These are phyloP conservation scores for Ooceraea biroi DNA, from an alignment of 1,140 invertebrate species.

Conservation along the genomic window DNA sequence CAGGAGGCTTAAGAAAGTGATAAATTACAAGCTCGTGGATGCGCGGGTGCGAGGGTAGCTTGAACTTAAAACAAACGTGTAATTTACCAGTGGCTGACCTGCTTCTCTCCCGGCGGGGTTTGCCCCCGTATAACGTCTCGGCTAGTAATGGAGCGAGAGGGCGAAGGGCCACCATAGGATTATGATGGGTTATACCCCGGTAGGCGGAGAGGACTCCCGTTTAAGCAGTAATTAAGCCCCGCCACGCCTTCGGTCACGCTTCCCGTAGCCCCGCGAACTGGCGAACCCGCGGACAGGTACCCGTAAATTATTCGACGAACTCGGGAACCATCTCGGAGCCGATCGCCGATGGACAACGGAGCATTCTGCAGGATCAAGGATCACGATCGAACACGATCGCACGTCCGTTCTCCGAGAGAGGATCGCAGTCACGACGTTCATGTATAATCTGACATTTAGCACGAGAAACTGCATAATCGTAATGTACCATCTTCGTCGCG, in stretches of 20 bases:
- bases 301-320: constrained; percentile 34
- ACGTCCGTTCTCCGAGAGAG: too few relatives aligned
- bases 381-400: too few relatives aligned
- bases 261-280: constrained; percentile 61
- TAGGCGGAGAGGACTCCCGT: constrained; percentile 85
- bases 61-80: constrained; percentile 83
- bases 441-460: too few relatives aligned
- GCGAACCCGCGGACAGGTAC: constrained; percentile 10
- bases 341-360: constrained; percentile 17
- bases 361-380: not conserved
- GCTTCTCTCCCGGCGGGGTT: constrained; percentile 67
- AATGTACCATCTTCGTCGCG: too few relatives aligned
- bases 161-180: constrained; percentile 74
- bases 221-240: constrained; percentile 85
- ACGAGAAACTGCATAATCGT: too few relatives aligned
- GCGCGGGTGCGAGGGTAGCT: constrained; percentile 63
- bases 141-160: constrained; percentile 69
- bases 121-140: constrained; percentile 68
- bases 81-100: constrained; percentile 84
- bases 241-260: constrained; percentile 84
- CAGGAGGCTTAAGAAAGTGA: constrained; percentile 56
- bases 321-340: not conserved
- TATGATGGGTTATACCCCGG: constrained; percentile 84
- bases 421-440: too few relatives aligned
- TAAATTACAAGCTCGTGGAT: constrained; percentile 77